Evolutionary conservation across 2,797 vertebrate genomes (phyloP).

Genomic region (Cuculus canorus): DNA sequence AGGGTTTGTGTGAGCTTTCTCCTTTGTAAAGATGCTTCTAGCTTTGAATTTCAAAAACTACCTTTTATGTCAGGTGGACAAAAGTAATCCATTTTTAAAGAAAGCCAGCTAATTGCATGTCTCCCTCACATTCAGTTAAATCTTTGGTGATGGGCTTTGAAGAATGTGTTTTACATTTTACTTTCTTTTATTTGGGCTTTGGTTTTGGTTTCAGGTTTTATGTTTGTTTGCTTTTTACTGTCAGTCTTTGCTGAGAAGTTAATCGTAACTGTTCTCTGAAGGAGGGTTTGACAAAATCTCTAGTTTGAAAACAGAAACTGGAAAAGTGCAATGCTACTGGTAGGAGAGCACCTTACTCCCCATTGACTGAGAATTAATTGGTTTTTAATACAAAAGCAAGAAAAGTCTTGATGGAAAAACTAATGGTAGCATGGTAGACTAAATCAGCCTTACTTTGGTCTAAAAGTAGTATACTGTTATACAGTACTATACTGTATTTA

Average conservation of each 20-base stretch:
- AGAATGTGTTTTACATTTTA: not conserved
- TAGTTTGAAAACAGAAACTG: not conserved
- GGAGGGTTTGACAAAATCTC: not conserved
- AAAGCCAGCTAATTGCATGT: not conserved
- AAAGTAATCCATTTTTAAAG: not conserved
- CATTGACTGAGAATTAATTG: not conserved
- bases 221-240: not conserved
- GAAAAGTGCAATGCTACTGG: not conserved
- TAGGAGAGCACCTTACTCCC: not conserved
- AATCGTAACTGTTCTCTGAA: not conserved
- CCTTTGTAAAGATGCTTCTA: not conserved
- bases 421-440: not conserved
- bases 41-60: not conserved
- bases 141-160: not conserved
- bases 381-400: not conserved
- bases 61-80: not conserved
- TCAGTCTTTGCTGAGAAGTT: constrained; percentile 3
- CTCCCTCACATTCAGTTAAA: not conserved
- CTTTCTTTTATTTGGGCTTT: not conserved
- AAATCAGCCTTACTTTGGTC: not conserved
- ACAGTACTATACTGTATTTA: not conserved
- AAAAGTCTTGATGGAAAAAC: not conserved
- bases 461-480: not conserved
- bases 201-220: not conserved
- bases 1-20: not conserved